Evolutionary conservation across 2,888 invertebrate genomes (phyloP).

Genomic region (Chorisops tibialis): DNA sequence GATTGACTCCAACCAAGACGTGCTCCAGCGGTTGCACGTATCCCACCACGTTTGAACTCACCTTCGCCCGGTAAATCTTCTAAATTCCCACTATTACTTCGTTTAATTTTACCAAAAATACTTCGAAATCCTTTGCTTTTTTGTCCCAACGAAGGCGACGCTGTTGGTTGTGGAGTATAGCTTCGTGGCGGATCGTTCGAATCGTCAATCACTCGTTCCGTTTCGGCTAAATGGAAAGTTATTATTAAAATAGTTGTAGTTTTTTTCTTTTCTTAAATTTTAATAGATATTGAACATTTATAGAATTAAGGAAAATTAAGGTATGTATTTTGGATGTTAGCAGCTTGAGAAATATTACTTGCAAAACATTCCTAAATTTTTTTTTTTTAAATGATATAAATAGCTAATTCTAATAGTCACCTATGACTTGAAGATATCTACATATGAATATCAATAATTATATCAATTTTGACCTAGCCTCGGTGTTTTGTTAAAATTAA

Average conservation of each 20-base stretch:
- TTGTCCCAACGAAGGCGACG: slow-evolving; percentile 52
- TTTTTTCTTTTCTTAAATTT: not conserved
- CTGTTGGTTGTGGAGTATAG: slow-evolving; percentile 52
- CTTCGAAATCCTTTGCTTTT: slow-evolving; percentile 62
- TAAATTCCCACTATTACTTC: slow-evolving; percentile 67
- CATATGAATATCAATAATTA: too few species aligned
- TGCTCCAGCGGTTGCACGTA: slow-evolving; percentile 70
- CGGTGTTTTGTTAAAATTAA: too few species aligned
- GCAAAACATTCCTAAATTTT: slow-evolving; percentile 16
- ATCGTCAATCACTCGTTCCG: slow-evolving; percentile 57
- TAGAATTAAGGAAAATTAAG: not conserved
- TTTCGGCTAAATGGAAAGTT: slow-evolving; percentile 56
- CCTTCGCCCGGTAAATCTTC: slow-evolving; percentile 61
- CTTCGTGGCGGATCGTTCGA: slow-evolving; percentile 45
- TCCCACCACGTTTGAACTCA: slow-evolving; percentile 67
- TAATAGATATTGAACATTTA: slow-evolving; percentile 7
- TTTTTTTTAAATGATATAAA: too few species aligned
- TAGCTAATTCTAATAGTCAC: too few species aligned
- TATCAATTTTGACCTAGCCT: too few species aligned
- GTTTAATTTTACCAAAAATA: slow-evolving; percentile 65
- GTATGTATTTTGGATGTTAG: not conserved
- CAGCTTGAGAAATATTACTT: slow-evolving; percentile 13
- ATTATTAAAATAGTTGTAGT: not conserved
- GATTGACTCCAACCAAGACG: slow-evolving; percentile 60
- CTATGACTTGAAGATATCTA: too few species aligned